These are phyloP conservation scores for Latrodectus geometricus DNA, from an alignment of 1,140 invertebrate genomes.

Conservation along the genomic window DNA sequence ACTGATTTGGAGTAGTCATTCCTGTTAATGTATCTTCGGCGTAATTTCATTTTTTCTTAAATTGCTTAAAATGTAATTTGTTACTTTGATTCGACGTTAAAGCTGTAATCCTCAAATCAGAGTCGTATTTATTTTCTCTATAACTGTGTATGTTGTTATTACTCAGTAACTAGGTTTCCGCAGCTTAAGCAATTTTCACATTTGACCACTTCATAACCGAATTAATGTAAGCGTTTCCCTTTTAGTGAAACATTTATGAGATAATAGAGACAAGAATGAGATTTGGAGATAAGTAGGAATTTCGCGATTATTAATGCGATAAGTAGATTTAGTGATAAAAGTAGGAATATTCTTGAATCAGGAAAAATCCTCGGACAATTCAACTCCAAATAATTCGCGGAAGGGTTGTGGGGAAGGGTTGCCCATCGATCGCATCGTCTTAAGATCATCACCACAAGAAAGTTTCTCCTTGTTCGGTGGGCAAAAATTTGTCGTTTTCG, in stretches of 20 bases:
- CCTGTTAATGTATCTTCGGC: no score
- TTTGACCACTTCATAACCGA: background rate
- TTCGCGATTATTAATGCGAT: background rate
- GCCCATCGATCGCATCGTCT: background rate
- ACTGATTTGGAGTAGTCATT: no score
- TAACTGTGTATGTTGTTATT: background rate
- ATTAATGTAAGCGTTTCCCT: background rate
- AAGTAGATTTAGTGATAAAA: background rate
- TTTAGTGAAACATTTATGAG: background rate
- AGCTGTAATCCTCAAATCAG: no score
- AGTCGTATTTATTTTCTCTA: no score
- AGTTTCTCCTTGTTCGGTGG: background rate
- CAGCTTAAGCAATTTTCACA: background rate
- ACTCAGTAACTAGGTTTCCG: background rate
- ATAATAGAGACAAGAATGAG: background rate
- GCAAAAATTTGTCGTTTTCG: conserved; percentile 20
- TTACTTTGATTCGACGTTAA: no score
- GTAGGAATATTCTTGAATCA: background rate
- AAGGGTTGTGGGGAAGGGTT: background rate
- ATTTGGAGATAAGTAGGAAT: background rate
- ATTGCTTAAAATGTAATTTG: no score
- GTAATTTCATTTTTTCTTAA: no score
- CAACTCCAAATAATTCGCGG: background rate
- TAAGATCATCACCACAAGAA: conserved; percentile 19
- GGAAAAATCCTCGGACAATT: background rate